Base-by-base conservation (phyloP, 2,797 vertebrate species). In the Phrynocephalus vlangalii region DNA sequence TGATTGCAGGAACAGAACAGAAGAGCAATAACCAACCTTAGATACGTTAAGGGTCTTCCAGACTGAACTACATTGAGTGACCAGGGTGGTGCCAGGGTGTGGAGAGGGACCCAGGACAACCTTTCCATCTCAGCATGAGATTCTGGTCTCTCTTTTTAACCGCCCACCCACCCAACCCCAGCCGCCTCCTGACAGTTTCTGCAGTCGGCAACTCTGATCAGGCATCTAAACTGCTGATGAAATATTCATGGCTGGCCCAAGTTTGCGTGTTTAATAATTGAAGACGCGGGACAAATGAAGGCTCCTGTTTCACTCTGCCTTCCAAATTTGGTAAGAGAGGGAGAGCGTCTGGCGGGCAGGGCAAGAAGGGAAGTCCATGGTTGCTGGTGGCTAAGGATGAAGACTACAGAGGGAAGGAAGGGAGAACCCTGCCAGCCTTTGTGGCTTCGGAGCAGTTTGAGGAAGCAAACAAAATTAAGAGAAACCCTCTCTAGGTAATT, bases 261-360 rank as follows among this genome's bases (percentile, higher is more conserved):
- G 93, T 93, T 90, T 79, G 90, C 63, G 33, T 84, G 83, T 95
- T 87, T 92, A 96, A 93, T 94, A 93, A 93, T 95, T 93, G 92
- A 93, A 90, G 87, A 87, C 16, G 86, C 30, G 72, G 92, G 15
- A 15, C 84, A 86, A 38, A 84, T 86, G 71, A 77, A 30, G 30
- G 87, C 80, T 93, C 83, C 8, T 0, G 83, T 94, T 92, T 52
- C 87, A 2, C 82, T 7, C 9, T 63, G 60, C 60, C 18, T 60
- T 33, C 48, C 38, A 20, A 79, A 82, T 33, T 33, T 33, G 33
- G 3, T 67, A 5, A 85, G 60, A 5, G 71, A 73, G 3, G 73
- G 73, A 0, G 11, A 75, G 8, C 24, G 0, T 1, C 68, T 70
- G 75, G 50, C 1, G 1, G 26, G 1, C 81, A 33, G 73, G 28